A percentile compares a stretch with the other conserved stretches of the same genome.
Conservation (phyloP, 2,797 vertebrate species). For the Australoheros facetus region DNA sequence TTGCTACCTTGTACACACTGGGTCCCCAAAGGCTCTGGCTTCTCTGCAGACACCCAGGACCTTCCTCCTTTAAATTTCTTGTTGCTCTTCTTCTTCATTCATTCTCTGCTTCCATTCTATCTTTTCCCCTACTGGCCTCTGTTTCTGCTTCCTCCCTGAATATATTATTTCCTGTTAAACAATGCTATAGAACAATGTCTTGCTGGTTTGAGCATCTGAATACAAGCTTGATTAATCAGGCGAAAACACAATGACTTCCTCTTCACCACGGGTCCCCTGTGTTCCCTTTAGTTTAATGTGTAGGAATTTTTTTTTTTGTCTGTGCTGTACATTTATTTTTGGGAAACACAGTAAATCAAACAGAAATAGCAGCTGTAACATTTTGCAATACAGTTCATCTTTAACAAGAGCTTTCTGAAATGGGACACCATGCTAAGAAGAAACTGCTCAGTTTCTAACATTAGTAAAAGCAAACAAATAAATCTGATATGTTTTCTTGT, state of each 20-base stretch:
- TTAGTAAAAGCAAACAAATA: slow-evolving; percentile 20
- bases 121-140: slow-evolving; percentile 25
- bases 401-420: slow-evolving; percentile 45
- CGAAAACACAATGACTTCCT: slow-evolving; percentile 60
- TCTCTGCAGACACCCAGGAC: slow-evolving; percentile 59
- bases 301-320: slow-evolving; percentile 47
- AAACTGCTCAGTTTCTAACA: slow-evolving; percentile 49
- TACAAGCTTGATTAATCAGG: slow-evolving; percentile 67
- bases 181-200: slow-evolving; percentile 55
- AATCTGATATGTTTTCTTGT: slow-evolving; percentile 4
- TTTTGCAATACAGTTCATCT: slow-evolving; percentile 44
- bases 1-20: slow-evolving; percentile 78
- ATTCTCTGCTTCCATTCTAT: slow-evolving; percentile 14
- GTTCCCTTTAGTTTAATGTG: slow-evolving; percentile 36
- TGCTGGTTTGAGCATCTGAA: slow-evolving; percentile 39
- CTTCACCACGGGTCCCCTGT: slow-evolving; percentile 44
- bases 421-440: slow-evolving; percentile 31
- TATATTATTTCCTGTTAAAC: slow-evolving; percentile 57
- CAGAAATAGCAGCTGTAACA: slow-evolving; percentile 51
- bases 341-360: slow-evolving; percentile 59
- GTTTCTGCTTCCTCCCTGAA: slow-evolving; percentile 10
- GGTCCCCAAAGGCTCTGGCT: slow-evolving; percentile 69
- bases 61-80: slow-evolving; percentile 48
- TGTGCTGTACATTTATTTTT: slow-evolving; percentile 61
- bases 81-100: slow-evolving; percentile 32